Evolutionary conservation across 2,888 invertebrate species (phyloP), one percentile per base, ranked within the genome.

Genomic region (Leptura quadrifasciata): DNA sequence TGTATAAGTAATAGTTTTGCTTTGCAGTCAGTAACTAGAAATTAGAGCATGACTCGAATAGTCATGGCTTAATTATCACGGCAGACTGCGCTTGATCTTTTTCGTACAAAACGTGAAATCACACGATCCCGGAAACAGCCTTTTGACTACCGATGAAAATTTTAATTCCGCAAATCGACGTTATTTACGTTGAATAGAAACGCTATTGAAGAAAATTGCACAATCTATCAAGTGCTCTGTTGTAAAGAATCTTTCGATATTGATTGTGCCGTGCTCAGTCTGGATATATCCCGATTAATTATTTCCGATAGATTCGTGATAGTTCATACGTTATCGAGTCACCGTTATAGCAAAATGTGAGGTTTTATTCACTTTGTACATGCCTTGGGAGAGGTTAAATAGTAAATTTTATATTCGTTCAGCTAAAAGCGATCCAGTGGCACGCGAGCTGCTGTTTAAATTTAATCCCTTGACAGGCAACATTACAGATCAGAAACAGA

Each of bases 171-270:
- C 69, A 65, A 69, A 75, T 71, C 61, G 39, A 21, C 61, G 31
- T n/a, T 69, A 69, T 69, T 69, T 69, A 65, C 75, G 64, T 35
- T 63, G 60, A 75, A 72, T 72, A 63, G 68, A 69, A 72, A 72
- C 71, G 71, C 77, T 58, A 74, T 75, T 47, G 69, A 74, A 65
- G 75, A 68, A 75, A 77, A 75, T 77, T 75, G 73, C 72, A 65
- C 76, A 64, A 76, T 76, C 74, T 76, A 74, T 76, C 74, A 71
- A 64, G 71, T 71, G 74, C 20, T 57, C 74, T 21, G 64, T 47
- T 67, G 76, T 61, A 76, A 79, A 76, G 78, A 78, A 61, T 75
- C 71, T 67, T 72, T 67, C 55, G 52, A 69, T 78, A 79, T 77
- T 75, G 77, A 80, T 76, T 72, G 31, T 64, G 68, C 67, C 63